phyloP scores from a whole-genome alignment of 1,140 invertebrate species.

The Trichonephila clavipes region DNA sequence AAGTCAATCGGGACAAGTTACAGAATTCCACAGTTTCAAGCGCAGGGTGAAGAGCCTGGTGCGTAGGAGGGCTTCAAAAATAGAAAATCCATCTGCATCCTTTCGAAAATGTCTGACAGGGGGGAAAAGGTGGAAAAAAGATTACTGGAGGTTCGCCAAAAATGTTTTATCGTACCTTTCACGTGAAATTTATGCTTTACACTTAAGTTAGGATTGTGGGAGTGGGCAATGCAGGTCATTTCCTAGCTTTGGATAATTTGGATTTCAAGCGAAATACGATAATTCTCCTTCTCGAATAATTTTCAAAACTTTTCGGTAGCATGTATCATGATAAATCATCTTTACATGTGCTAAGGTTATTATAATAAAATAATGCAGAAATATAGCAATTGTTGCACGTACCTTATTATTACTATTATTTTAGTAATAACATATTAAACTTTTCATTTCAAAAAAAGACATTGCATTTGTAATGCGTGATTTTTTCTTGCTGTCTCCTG shows the following conservation, averaged over 20 bases:
- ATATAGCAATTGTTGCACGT: no score
- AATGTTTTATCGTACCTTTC: slow-evolving; percentile 45
- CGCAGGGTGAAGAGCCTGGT: slow-evolving; percentile 35
- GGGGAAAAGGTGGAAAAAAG: slow-evolving; percentile 21
- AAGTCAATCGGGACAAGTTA: slow-evolving; percentile 50
- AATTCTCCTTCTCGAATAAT: no score
- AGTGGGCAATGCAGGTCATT: neutral
- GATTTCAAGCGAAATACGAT: no score
- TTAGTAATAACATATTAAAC: no score
- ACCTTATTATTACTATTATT: no score
- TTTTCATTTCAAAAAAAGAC: no score
- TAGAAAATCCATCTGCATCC: slow-evolving; percentile 50
- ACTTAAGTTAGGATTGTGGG: neutral
- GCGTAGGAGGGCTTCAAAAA: slow-evolving; percentile 47
- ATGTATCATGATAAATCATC: no score
- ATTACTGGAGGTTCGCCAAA: slow-evolving; percentile 30
- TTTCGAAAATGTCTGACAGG: slow-evolving; percentile 35
- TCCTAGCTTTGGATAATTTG: neutral
- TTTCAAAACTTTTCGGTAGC: no score
- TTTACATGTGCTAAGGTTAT: no score
- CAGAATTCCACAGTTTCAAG: slow-evolving; percentile 29
- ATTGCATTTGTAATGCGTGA: no score
- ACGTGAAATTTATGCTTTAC: neutral
- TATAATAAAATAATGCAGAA: no score
- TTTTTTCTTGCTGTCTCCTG: no score